Evolutionary conservation across 1,140 invertebrate species (phyloP), one percentile per base, ranked within the genome.

Genomic region (Telenomus remus): DNA sequence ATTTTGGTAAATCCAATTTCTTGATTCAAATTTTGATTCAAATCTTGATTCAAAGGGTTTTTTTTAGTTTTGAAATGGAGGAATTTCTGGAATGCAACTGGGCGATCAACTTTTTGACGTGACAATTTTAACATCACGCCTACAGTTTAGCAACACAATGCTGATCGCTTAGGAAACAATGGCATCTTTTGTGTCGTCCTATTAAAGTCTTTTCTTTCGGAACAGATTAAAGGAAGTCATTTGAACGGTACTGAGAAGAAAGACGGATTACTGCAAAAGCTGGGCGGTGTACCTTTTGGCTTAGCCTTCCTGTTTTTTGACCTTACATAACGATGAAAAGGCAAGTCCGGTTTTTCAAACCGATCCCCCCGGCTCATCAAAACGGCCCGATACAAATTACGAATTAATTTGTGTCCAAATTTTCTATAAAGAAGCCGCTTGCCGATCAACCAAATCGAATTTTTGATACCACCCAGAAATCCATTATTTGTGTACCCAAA

Each of bases 111-210:
- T 37, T 50, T 27, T 39, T 50, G 47, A 42, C 19, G 37, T 59
- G 8, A 55, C 47, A 66, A 80, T 78, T 79, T 81, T 82, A 60
- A 75, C 75, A 66, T 79, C 80, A 84, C 81, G 81, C 81, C 80
- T 78, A 82, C 78, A 80, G 75, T 84, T 84, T 83, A 83, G 71
- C 71, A 46, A 81, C 73, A 83, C 72, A 84, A 82, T 80, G 46
- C 47, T 53, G 57, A 51, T 72, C 73, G 76, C 82, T 84, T 54
- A 56, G n/a, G 19, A 8, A 53, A 42, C 27, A 53, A 68, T 46
- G 60, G 51, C 1, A 27, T 27, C 19, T 27, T 27, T 27, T 27
- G 19, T 27, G 19, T 27, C 6, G 19, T 27, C 19, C 19, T 27
- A 27, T 27, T 27, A 27, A 27, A 27, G 19, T 27, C 19, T 27